Evolutionary conservation across 2,113 vertebrate species (phyloP), one percentile per base, ranked within the genome.

Genomic region (Periophthalmodon schlosseri): DNA sequence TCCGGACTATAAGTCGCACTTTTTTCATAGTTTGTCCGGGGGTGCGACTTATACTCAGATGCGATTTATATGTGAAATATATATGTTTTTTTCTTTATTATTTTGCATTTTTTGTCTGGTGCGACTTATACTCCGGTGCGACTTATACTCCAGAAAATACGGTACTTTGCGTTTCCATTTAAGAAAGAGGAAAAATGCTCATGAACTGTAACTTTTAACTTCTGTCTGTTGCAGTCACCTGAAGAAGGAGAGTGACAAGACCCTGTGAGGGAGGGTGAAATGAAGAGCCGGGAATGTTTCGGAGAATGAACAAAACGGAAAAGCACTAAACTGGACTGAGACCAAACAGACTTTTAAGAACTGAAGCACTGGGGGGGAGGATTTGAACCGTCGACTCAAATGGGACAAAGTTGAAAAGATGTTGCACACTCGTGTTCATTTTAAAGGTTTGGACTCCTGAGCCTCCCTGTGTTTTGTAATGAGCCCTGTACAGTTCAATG

Each of bases 231-330:
- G 76, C 58, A 99, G 97, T 93, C 97, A 98, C 94, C 94, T 98
- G 95, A 99, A 99, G 94, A 99, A 99, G 89, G 97, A 99, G 88
- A 98, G 95, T 64, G 97, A 99, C 93, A 99, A 99, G 93, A 95
- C 96, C 83, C 95, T 99, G 95, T 99, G 95, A 96, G 91, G 89
- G 93, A 82, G 86, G 84, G 82, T 74, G 78, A 73, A 44, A 78
- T 47, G 15, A 69, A 81, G 83, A 85, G 85, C 87, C 79, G 75
- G 76, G 79, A 82, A 74, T 34, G 66, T 76, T 80, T 73, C 86
- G 81, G 75, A 69, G 12, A 82, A 78, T 15, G 13, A 72, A 68
- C 57, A 83, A 83, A 79, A 54, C 47, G 49, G 20, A 79, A n/a
- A 87, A 84, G 86, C 86, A 83, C 88, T 84, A 75, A 74, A 82